phyloP scores from a whole-genome alignment of 2,113 vertebrate genomes.

The Poeciliopsis occidentalis region DNA sequence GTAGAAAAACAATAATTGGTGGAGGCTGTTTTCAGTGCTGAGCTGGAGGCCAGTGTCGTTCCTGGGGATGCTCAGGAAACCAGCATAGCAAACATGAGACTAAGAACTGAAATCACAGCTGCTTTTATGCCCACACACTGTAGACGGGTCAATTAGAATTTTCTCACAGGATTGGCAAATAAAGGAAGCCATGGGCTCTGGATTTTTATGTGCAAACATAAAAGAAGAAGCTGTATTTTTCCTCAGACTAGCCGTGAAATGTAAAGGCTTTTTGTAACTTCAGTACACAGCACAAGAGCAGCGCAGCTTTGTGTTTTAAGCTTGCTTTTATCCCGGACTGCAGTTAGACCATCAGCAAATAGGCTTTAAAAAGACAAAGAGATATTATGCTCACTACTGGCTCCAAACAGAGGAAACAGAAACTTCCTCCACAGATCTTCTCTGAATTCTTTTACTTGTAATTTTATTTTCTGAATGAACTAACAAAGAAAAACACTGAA shows the following conservation, averaged over 20 bases:
- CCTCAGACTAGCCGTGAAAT: conserved; percentile 3
- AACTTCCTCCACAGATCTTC: neutral
- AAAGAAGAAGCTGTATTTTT: conserved; percentile 12
- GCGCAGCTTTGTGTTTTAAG: conserved; percentile 24
- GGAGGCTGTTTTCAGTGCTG: neutral
- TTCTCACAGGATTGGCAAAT: neutral
- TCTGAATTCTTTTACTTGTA: neutral
- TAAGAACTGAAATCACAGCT: neutral
- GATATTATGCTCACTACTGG: conserved; percentile 1
- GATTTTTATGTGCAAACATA: conserved; percentile 4
- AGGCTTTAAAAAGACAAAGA: conserved; percentile 21
- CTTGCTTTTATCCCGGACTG: conserved; percentile 17
- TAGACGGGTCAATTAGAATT: neutral
- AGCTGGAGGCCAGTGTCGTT: neutral
- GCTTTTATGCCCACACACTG: neutral
- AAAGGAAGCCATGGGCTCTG: conserved; percentile 12
- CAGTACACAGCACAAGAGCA: neutral
- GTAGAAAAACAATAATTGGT: neutral
- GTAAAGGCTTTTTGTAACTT: conserved; percentile 19
- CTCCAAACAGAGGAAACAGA: neutral
- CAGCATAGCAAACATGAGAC: neutral
- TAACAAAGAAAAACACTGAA: neutral
- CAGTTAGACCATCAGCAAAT: conserved; percentile 31
- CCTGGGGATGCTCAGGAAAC: neutral
- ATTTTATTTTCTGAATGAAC: neutral